phyloP scores from a whole-genome alignment of 2,797 vertebrate genomes.

The Gymnothorax javanicus region DNA sequence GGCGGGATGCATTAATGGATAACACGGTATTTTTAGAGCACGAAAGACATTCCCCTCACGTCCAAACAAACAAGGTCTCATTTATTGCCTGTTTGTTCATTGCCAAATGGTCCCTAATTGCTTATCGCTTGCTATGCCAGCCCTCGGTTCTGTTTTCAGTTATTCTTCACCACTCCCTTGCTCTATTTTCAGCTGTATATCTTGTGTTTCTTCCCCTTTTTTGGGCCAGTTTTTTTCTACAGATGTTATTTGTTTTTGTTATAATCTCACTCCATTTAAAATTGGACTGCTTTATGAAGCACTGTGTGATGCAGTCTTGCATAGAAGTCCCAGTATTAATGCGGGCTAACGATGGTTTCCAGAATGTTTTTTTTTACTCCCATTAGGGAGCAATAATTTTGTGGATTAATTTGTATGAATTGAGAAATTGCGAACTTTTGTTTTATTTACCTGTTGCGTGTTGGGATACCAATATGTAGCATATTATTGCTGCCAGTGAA shows the following conservation, averaged over 20 bases:
- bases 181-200: background rate
- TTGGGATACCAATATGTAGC: background rate
- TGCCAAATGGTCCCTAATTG: constrained; percentile 2
- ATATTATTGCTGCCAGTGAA: background rate
- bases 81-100: constrained; percentile 7
- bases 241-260: background rate
- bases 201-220: background rate
- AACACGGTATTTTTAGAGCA: constrained; percentile 1
- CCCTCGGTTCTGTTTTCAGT: background rate
- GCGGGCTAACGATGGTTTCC: background rate
- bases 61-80: background rate
- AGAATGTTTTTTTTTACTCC: background rate
- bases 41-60: background rate
- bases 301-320: background rate
- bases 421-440: background rate
- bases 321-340: background rate
- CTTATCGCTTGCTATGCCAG: background rate
- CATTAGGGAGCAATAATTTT: background rate
- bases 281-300: background rate
- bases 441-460: background rate
- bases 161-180: background rate
- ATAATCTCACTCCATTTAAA: background rate
- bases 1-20: background rate
- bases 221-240: background rate
- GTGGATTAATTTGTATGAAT: background rate